Evolutionary conservation across 2,797 vertebrate species (phyloP).

Genomic region (Todus mexicanus): DNA sequence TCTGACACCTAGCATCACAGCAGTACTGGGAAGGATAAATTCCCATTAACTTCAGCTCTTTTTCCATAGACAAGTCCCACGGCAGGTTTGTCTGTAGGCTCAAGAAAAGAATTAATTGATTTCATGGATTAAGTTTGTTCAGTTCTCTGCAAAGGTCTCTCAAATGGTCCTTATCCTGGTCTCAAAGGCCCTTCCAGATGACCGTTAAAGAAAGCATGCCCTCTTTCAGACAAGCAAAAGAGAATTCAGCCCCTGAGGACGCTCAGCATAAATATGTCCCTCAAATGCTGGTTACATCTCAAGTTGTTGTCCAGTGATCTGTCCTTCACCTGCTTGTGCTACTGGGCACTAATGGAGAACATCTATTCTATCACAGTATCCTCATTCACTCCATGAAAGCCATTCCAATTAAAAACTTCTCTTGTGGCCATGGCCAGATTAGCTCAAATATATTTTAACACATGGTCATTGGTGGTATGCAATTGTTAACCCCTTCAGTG

Average conservation of each 20-base stretch:
- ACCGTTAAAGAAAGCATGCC: background rate
- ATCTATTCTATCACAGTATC: accelerated
- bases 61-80: background rate
- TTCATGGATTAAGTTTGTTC: background rate
- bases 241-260: background rate
- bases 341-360: background rate
- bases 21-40: background rate
- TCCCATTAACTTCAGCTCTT: background rate
- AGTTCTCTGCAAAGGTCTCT: background rate
- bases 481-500: background rate
- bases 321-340: background rate
- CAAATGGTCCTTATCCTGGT: background rate
- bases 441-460: background rate
- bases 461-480: background rate
- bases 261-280: background rate
- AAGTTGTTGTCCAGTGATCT: background rate
- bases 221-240: background rate
- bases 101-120: background rate
- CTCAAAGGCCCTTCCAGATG: background rate
- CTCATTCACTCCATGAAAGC: background rate
- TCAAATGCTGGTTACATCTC: background rate
- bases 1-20: background rate
- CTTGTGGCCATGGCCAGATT: background rate
- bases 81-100: background rate
- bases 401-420: background rate